Percentiles rank a stretch among this genome's conserved stretches.
These are phyloP conservation scores for Agrotis ipsilon DNA, from an alignment of 2,888 invertebrate genomes.

Conservation along the genomic window DNA sequence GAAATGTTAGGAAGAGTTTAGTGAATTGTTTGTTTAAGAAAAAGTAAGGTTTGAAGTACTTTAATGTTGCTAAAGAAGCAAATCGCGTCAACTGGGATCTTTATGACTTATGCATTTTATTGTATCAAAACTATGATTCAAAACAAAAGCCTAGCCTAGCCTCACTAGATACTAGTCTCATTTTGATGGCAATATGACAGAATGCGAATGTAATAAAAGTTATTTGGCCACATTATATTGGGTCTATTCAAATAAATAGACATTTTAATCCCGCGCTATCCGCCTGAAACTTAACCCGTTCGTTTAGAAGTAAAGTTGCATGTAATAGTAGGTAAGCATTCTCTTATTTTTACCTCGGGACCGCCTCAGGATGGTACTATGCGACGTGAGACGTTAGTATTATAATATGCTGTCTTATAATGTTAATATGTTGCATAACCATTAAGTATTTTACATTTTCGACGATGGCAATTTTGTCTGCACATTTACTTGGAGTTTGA, in stretches of 20 bases:
- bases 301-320: conserved; percentile 62
- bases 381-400: conserved; percentile 44
- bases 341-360: conserved; percentile 67
- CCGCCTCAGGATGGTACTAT: conserved; percentile 37
- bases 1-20: conserved; percentile 3
- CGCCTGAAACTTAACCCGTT: conserved; percentile 37
- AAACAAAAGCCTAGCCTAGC: too few relatives aligned
- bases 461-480: conserved; percentile 14
- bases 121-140: too few relatives aligned
- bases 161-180: too few relatives aligned
- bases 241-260: background rate
- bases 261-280: conserved; percentile 2
- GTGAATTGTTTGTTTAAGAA: background rate
- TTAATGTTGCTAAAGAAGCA: background rate
- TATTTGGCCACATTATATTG: too few relatives aligned
- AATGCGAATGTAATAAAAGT: too few relatives aligned
- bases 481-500: conserved; percentile 9
- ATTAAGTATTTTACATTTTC: conserved; percentile 19
- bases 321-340: conserved; percentile 64
- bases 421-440: conserved; percentile 24
- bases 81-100: background rate
- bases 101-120: too few relatives aligned
- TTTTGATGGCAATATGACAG: too few relatives aligned
- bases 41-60: background rate
- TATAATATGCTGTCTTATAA: conserved; percentile 40